Evolutionary conservation across 1,140 invertebrate genomes (phyloP), one percentile per base, ranked within the genome.

Genomic region (Sweltsa coloradensis): DNA sequence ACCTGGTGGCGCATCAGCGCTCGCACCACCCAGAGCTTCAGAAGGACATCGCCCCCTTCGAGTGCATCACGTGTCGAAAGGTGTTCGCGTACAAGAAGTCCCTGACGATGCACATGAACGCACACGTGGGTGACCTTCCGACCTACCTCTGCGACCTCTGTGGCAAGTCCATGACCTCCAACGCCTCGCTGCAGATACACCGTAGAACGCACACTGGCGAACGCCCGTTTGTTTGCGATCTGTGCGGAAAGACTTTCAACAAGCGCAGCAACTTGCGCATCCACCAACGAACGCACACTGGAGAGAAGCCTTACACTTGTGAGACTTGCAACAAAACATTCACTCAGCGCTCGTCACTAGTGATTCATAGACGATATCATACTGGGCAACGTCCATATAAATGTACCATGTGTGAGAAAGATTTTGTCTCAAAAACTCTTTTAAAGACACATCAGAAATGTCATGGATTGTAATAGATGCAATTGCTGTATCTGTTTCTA

Each of bases 381-480:
- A 83, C 80, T 3, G 81, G 81, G 0, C 78, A 83, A 52, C 77
- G 76, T 57, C 81, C 81, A 1, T 78, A 77, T 53, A 74, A 75
- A 55, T 83, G 81, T 57, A 59, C 64, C 50, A 69, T 66, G 49
- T 75, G 74, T 53, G 52, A 53, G 43, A 61, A 71, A 42, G 54
- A 43, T 3, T 45, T 31, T 41, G 36, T 37, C 16, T 37, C 36
- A 5, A 37, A 37, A n/a, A 5, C 36, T 44, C 27, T 19, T 6
- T 11, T 31, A 18, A 34, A 19, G 16, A 44, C 27, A 18, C 42
- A 25, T 44, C 23, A 24, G 14, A 42, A 42, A 27, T 19, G 23
- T 26, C 41, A 42, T 27, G 24, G 24, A 3, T 26, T 22, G 11
- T 13, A 42, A 3, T 16, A 42, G 3, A 22, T 25, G 1, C 29